Evolutionary conservation across 23 tunicate species (phyloP), one percentile per base, ranked within the genome.

Genomic region (Botrylloides violaceus): DNA sequence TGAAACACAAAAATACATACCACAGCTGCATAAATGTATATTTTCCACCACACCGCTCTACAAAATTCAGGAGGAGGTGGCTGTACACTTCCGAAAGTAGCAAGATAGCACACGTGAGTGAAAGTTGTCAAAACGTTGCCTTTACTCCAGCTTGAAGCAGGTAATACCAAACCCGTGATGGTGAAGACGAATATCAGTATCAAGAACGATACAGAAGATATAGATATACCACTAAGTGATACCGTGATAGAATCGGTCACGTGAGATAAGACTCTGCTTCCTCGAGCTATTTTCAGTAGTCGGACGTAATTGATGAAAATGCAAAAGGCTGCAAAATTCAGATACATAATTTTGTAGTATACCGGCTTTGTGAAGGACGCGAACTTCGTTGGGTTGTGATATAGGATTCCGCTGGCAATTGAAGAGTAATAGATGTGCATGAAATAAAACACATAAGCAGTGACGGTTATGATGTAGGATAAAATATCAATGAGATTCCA

Each of bases 231-330:
- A 0, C 28, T 20, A 5, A 28, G 21, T 5, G 86, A 75, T 24
- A 12, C 34, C 23, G 15, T 3, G 4, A 87, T 36, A 29, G 86
- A 70, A 18, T 75, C 71, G 29, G 84, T 76, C 82, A 87, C 80
- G 0, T 79, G 70, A 4, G 95, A 75, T 4, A 87, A 79, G 20
- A 70, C 58, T 53, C 36, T 59, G 56, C 95, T 87, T 35, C 86
- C 81, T 0, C 86, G 81, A 47, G 80, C 65, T 30, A 87, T 49
- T 71, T 87, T 87, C 58, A 87, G 66, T 4, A 75, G 23, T 47
- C 81, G 78, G 18, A 87, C 64, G 70, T 76, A 81, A 34, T 75
- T 59, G 56, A 76, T 26, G 43, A 80, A 87, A 33, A 66, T 65
- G 59, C 61, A 71, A 18, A 76, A 66, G 1, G 76, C 30, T 2